Conservation (phyloP, 2,888 invertebrate species). For the Plebejus anna region DNA sequence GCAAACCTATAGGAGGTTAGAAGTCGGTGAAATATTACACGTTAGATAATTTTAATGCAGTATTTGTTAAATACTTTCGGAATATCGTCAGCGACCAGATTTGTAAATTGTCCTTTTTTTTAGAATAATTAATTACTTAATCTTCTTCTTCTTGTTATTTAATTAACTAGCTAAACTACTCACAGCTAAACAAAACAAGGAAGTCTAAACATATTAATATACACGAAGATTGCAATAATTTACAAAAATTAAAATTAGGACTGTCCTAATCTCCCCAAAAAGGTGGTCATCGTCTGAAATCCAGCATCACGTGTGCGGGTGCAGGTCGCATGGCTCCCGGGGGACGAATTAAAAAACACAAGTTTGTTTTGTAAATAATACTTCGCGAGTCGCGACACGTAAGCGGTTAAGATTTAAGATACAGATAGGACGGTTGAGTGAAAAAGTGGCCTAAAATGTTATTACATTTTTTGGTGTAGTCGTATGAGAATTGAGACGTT, state of each 20-base stretch:
- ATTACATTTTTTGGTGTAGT: background rate
- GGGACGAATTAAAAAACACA: conserved; percentile 62
- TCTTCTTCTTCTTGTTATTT: no score
- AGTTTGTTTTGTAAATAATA: conserved; percentile 73
- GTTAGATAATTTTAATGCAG: no score
- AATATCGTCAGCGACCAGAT: no score
- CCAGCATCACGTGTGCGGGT: conserved; percentile 52
- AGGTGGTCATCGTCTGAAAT: conserved; percentile 34
- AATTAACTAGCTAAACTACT: no score
- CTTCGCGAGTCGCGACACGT: conserved; percentile 51
- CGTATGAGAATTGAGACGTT: no score
- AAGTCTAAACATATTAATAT: no score
- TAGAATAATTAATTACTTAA: no score
- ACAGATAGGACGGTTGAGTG: background rate
- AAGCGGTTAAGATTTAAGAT: conserved; percentile 25
- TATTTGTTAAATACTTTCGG: no score
- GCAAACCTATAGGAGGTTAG: no score
- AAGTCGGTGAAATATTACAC: no score
- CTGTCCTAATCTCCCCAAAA: background rate
- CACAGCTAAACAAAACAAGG: no score
- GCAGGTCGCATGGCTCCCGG: conserved; percentile 65
- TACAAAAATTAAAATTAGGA: background rate
- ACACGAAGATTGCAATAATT: background rate
- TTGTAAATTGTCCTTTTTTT: no score
- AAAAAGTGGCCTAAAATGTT: background rate